Conservation (phyloP, 2,113 vertebrate genomes). For the Apeltes quadracus region DNA sequence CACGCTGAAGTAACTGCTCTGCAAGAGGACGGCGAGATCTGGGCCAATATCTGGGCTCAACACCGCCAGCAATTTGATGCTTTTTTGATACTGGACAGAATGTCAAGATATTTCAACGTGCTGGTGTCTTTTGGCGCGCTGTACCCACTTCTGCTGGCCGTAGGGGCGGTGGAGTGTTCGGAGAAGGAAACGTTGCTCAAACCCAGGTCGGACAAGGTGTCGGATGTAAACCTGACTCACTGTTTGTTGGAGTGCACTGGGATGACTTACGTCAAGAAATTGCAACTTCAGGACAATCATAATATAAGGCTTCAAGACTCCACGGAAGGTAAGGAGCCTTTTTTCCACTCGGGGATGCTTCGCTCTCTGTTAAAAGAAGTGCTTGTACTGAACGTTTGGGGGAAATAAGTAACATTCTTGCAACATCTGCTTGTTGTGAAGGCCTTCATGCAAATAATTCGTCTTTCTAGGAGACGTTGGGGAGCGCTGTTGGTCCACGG, state of each 20-base stretch:
- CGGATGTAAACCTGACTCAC: slow-evolving; percentile 35
- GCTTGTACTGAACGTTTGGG: not conserved
- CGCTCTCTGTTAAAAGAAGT: not conserved
- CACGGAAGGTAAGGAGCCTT: slow-evolving; percentile 67
- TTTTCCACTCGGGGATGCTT: not conserved
- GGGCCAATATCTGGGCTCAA: not conserved
- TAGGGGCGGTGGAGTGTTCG: slow-evolving; percentile 52
- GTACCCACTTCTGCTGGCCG: slow-evolving; percentile 43
- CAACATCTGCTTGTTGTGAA: not conserved
- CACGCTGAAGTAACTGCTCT: not conserved
- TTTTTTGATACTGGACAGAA: slow-evolving; percentile 39
- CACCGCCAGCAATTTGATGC: not conserved
- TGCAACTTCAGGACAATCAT: slow-evolving; percentile 53
- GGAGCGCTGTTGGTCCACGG: slow-evolving; percentile 76
- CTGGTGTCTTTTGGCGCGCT: slow-evolving; percentile 60
- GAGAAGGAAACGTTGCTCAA: slow-evolving; percentile 54
- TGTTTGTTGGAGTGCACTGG: slow-evolving; percentile 76
- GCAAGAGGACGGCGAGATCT: slow-evolving; percentile 7
- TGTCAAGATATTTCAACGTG: slow-evolving; percentile 49
- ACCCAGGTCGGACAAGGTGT: slow-evolving; percentile 13
- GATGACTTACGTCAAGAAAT: slow-evolving; percentile 66
- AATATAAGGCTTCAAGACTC: slow-evolving; percentile 73
- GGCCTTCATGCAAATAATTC: not conserved
- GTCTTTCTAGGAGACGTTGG: slow-evolving; percentile 64
- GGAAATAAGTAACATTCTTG: not conserved